Evolutionary conservation across 1,140 invertebrate genomes (phyloP).

Genomic region (Diorhabda sublineata): DNA sequence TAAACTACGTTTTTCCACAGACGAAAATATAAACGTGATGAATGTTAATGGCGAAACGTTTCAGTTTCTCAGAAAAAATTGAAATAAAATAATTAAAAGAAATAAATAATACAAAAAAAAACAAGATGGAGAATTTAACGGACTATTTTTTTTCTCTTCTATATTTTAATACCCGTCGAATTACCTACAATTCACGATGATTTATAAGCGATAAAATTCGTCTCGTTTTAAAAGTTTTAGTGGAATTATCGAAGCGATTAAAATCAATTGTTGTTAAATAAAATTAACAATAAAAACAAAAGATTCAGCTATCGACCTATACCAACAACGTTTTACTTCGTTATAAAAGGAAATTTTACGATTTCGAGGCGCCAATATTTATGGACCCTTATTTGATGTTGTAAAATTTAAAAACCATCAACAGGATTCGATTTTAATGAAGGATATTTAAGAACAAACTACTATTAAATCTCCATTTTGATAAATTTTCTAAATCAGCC

Average conservation of each 20-base stretch:
- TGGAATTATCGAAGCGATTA: not conserved
- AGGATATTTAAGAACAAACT: constrained; percentile 2
- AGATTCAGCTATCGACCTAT: not conserved
- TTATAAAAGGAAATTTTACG: not conserved
- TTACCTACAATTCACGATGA: not conserved
- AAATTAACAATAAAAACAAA: not conserved
- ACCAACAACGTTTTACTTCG: not conserved
- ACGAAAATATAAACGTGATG: too few relatives aligned
- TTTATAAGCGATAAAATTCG: not conserved
- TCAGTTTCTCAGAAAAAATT: too few relatives aligned
- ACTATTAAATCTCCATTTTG: too few relatives aligned
- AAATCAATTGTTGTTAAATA: not conserved
- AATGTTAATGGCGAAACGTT: too few relatives aligned
- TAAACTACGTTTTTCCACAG: too few relatives aligned
- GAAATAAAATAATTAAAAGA: too few relatives aligned
- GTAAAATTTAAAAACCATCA: constrained; percentile 1
- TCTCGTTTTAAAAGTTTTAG: not conserved
- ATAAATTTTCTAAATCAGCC: too few relatives aligned
- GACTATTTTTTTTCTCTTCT: too few relatives aligned
- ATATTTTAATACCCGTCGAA: not conserved
- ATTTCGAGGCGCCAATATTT: not conserved
- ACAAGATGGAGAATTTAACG: too few relatives aligned
- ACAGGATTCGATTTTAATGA: not conserved
- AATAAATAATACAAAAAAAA: too few relatives aligned
- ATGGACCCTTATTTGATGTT: not conserved